These are phyloP conservation scores for Venusia cambrica DNA, from an alignment of 2,888 invertebrate species.

Conservation along the genomic window DNA sequence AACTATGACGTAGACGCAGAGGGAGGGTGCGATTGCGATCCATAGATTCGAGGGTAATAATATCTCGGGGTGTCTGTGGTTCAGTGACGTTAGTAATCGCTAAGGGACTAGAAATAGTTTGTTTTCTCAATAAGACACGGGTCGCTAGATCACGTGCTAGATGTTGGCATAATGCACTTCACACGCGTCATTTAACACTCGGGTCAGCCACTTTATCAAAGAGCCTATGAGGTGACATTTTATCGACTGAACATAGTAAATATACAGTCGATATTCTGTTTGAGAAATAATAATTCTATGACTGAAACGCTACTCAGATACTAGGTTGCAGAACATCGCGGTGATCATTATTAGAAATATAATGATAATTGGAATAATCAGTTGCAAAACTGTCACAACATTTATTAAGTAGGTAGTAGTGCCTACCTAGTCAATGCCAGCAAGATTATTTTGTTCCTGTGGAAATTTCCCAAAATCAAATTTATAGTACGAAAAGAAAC, in stretches of 20 bases:
- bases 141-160: slow-evolving; percentile 62
- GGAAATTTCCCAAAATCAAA: too few species aligned
- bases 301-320: too few species aligned
- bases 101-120: slow-evolving; percentile 46
- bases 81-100: slow-evolving; percentile 61
- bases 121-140: slow-evolving; percentile 60
- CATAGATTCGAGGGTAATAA: slow-evolving; percentile 48
- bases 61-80: slow-evolving; percentile 51
- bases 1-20: slow-evolving; percentile 57
- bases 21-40: slow-evolving; percentile 39
- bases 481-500: too few species aligned
- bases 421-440: too few species aligned
- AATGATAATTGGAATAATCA: too few species aligned
- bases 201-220: slow-evolving; percentile 55
- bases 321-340: too few species aligned
- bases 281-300: too few species aligned
- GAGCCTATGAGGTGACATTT: slow-evolving; percentile 40
- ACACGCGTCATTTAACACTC: slow-evolving; percentile 42
- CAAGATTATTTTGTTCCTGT: too few species aligned
- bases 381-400: too few species aligned
- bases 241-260: slow-evolving; percentile 13
- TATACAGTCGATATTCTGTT: too few species aligned
- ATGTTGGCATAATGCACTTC: slow-evolving; percentile 32
- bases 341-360: too few species aligned
- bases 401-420: too few species aligned